Base-by-base conservation (phyloP, 2,113 vertebrate species). In the Pseudonaja textilis region DNA sequence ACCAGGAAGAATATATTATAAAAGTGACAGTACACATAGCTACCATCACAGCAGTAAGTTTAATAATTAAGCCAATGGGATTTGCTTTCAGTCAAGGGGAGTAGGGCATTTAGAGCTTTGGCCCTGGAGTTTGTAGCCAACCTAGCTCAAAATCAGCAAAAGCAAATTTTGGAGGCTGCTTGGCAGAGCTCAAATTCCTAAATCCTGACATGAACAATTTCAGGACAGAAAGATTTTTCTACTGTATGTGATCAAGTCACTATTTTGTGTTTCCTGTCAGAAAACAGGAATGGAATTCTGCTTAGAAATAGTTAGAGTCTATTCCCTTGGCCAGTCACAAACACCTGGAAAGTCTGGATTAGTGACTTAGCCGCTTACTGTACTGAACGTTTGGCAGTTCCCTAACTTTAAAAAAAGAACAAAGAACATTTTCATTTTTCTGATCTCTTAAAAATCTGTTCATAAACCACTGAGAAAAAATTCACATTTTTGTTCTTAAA, bases 21-120 rank as follows among this genome's bases (percentile, higher is more conserved):
- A 97, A 93, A 93, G 93, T 96, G 95, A 95, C 92, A 94, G 39
- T 95, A 95, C 0, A 0, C 50, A 92, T 89, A 92, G 88, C 93
- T 85, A 91, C 95, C 92, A 74, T 93, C 92, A 93, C 93, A 95
- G 92, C 95, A 90, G 85, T 50, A 9, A 25, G 92, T 23, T n/a
- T 95, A 97, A 94, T 96, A 96, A 97, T 95, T 95, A 96, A 96
- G 91, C 93, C 34, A 3, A 12, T 54, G 93, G 96, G 94, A 94
- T 93, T 94, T 94, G 87, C 94, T 92, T 85, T 94, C 96, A 91
- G 55, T 69, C 93, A 94, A 90, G 91, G 94, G 93, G 95, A 95
- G 94, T 55, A 91, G 39, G 89, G 95, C 96, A 96, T 90, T 85
- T 92, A 90, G 86, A 96, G 94, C 90, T 95, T 97, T 96, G 57